A percentile compares a stretch with the other conserved stretches of the same genome.
Evolutionary conservation across 2,888 invertebrate genomes (phyloP).

Genomic region (Conops quadrifasciatus): DNA sequence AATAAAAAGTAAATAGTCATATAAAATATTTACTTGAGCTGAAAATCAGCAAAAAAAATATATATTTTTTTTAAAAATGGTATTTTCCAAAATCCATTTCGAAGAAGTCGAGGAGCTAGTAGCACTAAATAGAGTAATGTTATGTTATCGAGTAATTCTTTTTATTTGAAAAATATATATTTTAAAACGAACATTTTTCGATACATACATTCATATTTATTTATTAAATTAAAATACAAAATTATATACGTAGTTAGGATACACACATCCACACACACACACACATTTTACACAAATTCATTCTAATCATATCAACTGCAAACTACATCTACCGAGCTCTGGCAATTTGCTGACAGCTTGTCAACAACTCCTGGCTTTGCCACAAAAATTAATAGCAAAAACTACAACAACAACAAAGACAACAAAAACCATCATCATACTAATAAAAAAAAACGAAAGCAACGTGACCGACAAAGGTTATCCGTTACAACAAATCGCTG

Average conservation of each 20-base stretch:
- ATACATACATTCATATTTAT: no score
- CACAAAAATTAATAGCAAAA: conserved; percentile 10
- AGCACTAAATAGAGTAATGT: no score
- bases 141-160: no score
- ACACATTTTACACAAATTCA: background rate
- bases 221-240: no score
- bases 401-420: background rate
- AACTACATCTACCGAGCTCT: background rate
- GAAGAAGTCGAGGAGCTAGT: no score
- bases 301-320: conserved; percentile 13
- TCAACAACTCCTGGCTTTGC: conserved; percentile 18
- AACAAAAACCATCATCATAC: background rate
- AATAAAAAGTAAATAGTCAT: background rate
- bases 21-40: background rate
- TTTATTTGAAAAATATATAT: no score
- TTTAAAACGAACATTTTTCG: no score
- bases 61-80: no score
- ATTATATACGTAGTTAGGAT: no score
- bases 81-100: no score
- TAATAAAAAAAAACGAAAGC: background rate
- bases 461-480: background rate
- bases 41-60: no score
- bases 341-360: conserved; percentile 24
- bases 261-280: background rate
- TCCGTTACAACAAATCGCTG: background rate